Conservation (phyloP, 1,140 invertebrate species). For the Dermatophagoides farinae region DNA sequence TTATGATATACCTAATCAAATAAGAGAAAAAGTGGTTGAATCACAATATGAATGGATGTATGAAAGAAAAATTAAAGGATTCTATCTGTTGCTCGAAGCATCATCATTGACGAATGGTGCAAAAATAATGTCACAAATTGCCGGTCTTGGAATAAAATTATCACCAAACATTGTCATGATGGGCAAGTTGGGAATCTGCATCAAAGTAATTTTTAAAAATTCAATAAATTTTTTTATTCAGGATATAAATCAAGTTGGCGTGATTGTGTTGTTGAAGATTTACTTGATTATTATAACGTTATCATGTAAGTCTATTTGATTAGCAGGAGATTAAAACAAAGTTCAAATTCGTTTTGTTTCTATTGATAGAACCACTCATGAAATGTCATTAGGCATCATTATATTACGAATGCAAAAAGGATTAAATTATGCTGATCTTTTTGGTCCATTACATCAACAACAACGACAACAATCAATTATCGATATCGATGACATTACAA, state of each 20-base stretch:
- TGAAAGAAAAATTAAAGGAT: constrained; percentile 30
- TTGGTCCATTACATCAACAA: constrained; percentile 23
- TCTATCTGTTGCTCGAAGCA: constrained; percentile 30
- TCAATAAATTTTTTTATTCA: too few relatives aligned
- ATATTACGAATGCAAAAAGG: constrained; percentile 31
- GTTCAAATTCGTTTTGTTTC: too few relatives aligned
- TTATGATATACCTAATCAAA: constrained; percentile 30
- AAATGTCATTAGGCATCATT: constrained; percentile 32
- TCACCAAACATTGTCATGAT: constrained; percentile 78
- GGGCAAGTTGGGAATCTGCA: constrained; percentile 30
- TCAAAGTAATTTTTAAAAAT: too few relatives aligned
- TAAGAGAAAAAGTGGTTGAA: constrained; percentile 30
- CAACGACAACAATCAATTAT: not conserved
- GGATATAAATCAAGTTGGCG: constrained; percentile 31
- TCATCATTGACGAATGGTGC: constrained; percentile 42
- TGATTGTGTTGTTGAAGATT: constrained; percentile 21
- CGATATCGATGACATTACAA: not conserved
- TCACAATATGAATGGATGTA: constrained; percentile 29
- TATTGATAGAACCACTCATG: constrained; percentile 32
- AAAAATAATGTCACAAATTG: constrained; percentile 35
- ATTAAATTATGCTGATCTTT: constrained; percentile 32
- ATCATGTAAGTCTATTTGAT: constrained; percentile 27
- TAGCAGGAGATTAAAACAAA: too few relatives aligned
- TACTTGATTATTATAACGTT: constrained; percentile 29
- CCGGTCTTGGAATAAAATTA: constrained; percentile 65